A percentile compares a stretch with the other conserved stretches of the same genome.
phyloP scores from a whole-genome alignment of 2,113 vertebrate species.

The Hymenochirus boettgeri region DNA sequence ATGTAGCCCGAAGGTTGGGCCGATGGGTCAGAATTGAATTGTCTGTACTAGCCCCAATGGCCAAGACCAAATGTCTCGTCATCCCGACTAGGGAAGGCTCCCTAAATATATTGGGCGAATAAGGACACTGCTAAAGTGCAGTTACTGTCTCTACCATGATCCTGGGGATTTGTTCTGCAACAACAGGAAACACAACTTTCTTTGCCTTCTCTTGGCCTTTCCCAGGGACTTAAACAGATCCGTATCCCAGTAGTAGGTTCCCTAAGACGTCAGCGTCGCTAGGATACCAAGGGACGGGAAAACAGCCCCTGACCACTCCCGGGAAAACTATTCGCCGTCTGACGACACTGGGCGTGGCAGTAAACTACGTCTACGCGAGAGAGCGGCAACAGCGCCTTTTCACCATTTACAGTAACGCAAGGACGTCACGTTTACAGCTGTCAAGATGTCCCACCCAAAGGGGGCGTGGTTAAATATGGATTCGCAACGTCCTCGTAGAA shows the following conservation, averaged over 20 bases:
- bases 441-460: background rate
- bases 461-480: background rate
- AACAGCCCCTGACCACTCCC: background rate
- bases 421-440: background rate
- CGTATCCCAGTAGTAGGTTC: background rate
- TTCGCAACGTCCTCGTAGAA: background rate
- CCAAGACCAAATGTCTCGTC: too few species aligned
- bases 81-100: too few species aligned
- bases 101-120: too few species aligned
- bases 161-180: too few species aligned
- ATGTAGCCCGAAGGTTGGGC: too few species aligned
- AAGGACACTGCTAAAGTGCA: too few species aligned
- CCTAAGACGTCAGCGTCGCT: conserved; percentile 16
- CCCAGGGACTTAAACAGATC: too few species aligned
- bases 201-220: too few species aligned
- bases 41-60: too few species aligned
- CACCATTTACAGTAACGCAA: background rate
- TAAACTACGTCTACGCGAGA: background rate
- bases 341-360: conserved; percentile 16
- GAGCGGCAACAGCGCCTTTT: background rate
- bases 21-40: too few species aligned
- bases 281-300: background rate
- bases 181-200: too few species aligned
- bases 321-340: background rate
- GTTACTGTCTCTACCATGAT: too few species aligned